Evolutionary conservation across 2,113 vertebrate genomes (phyloP).

Genomic region (Chlamydotis undulata): DNA sequence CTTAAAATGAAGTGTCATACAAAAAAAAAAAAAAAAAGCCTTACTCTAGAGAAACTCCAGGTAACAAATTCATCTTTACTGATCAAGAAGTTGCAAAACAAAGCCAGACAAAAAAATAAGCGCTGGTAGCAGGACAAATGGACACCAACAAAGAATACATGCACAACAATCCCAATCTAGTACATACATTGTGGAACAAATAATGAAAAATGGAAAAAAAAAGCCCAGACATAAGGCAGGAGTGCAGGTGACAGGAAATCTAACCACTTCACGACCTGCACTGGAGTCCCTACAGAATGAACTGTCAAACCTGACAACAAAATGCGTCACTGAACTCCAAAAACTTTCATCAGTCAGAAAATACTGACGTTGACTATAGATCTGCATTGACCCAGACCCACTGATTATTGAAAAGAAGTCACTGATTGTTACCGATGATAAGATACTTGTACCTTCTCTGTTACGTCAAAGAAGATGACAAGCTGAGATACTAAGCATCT

Average conservation of each 20-base stretch:
- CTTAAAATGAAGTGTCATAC: neutral
- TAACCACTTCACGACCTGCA: neutral
- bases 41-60: neutral
- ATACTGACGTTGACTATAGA: neutral
- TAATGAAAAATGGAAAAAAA: neutral
- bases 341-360: neutral
- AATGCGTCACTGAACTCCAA: neutral
- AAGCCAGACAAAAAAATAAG: neutral
- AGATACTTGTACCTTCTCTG: neutral
- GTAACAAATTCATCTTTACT: neutral
- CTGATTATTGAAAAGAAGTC: neutral
- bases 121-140: neutral
- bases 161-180: fast-evolving
- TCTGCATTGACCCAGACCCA: neutral
- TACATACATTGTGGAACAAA: neutral
- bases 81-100: neutral
- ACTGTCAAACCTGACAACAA: neutral
- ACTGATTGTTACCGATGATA: neutral
- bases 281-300: neutral
- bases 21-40: neutral
- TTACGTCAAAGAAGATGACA: neutral
- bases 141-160: neutral
- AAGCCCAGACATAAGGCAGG: neutral
- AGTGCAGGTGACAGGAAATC: neutral
- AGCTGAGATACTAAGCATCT: neutral